Percentiles rank a stretch among this genome's conserved stretches.
These are phyloP conservation scores for Chironomus riparius DNA, from an alignment of 2,888 invertebrate species.

Conservation along the genomic window DNA sequence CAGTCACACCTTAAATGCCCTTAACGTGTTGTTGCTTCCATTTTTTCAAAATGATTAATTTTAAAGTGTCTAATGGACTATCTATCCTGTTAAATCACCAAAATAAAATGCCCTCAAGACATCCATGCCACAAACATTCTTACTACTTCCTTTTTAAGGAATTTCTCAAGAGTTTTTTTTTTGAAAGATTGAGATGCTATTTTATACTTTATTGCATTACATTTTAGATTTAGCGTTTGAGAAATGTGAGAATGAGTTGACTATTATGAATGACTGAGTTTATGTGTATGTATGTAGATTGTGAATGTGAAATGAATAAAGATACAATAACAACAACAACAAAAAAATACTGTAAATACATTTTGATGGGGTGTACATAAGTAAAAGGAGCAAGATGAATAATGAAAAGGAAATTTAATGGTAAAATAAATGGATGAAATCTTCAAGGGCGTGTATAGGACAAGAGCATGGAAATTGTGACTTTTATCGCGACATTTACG, in stretches of 20 bases:
- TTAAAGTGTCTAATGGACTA: too few species aligned
- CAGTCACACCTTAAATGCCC: too few species aligned
- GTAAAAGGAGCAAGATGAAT: not conserved
- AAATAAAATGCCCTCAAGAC: too few species aligned
- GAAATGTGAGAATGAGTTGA: slow-evolving; percentile 1
- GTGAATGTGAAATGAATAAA: too few species aligned
- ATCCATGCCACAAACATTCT: too few species aligned
- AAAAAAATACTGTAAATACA: too few species aligned
- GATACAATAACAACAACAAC: too few species aligned
- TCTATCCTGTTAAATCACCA: too few species aligned
- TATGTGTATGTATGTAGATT: too few species aligned
- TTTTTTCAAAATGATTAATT: too few species aligned
- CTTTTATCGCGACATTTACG: not conserved
- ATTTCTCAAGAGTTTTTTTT: not conserved
- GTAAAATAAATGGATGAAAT: not conserved
- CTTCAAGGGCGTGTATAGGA: slow-evolving; percentile 10
- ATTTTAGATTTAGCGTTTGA: not conserved
- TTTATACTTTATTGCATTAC: slow-evolving; percentile 8
- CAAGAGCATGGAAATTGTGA: not conserved
- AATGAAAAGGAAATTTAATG: slow-evolving; percentile 6
- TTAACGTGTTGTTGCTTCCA: too few species aligned
- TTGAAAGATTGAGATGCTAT: slow-evolving; percentile 1
- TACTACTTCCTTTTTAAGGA: not conserved
- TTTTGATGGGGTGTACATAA: not conserved
- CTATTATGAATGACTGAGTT: not conserved